Conservation (phyloP, 2,113 vertebrate genomes). For the Aphyosemion australe region DNA sequence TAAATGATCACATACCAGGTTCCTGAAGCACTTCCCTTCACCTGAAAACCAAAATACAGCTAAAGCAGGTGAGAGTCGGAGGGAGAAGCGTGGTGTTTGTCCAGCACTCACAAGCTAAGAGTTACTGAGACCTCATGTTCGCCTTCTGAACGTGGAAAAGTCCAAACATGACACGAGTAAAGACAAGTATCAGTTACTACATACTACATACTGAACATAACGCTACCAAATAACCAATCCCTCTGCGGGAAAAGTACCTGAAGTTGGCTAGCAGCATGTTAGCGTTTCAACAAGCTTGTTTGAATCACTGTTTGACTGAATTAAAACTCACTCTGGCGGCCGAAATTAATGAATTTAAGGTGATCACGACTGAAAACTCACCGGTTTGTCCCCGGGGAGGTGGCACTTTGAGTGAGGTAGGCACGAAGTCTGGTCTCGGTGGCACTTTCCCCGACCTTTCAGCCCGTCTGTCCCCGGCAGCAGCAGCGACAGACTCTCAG, state of each 20-base stretch:
- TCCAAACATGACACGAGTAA: neutral
- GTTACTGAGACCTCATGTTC: too few species aligned
- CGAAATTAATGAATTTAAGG: conserved; percentile 16
- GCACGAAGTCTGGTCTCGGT: conserved; percentile 11
- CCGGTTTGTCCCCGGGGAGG: conserved; percentile 25
- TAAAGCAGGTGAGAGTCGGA: too few species aligned
- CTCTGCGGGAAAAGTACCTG: conserved; percentile 12
- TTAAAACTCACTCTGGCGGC: neutral
- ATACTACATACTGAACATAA: neutral
- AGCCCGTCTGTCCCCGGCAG: conserved; percentile 40
- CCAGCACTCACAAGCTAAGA: too few species aligned
- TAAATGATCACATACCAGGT: too few species aligned
- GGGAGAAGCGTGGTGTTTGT: too few species aligned
- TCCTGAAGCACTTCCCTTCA: too few species aligned
- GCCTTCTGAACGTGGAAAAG: neutral
- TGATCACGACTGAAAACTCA: conserved; percentile 26
- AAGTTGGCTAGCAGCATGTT: conserved; percentile 59
- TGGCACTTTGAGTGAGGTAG: neutral
- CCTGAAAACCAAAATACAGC: too few species aligned
- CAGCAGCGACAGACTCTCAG: conserved; percentile 19
- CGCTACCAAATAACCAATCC: neutral
- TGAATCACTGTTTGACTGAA: conserved; percentile 50
- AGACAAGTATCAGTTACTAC: neutral
- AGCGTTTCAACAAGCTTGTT: conserved; percentile 34
- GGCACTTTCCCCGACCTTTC: conserved; percentile 46